These are phyloP conservation scores for Natrix natrix DNA, from an alignment of 2,797 vertebrate genomes.

Conservation along the genomic window DNA sequence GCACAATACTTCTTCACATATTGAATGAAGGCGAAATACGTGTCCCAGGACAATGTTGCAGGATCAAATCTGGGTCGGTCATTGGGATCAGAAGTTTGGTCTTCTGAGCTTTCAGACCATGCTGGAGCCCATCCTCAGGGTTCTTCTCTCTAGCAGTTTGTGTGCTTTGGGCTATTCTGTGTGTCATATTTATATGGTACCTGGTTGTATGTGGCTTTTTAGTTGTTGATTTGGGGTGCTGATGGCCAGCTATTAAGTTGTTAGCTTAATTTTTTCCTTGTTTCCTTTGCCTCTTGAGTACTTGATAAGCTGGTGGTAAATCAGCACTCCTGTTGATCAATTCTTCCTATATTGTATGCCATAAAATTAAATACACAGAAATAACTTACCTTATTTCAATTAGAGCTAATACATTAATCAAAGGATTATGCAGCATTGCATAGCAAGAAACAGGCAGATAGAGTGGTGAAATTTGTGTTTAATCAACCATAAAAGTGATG, in stretches of 20 bases:
- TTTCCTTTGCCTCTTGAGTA: background rate
- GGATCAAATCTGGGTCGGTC: background rate
- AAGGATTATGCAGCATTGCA: background rate
- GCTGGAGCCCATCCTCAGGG: background rate
- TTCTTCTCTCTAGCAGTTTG: background rate
- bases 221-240: background rate
- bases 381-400: background rate
- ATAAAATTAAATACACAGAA: conserved; percentile 20
- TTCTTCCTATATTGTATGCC: background rate
- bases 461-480: conserved; percentile 5
- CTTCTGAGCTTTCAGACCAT: background rate
- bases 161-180: background rate
- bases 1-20: background rate
- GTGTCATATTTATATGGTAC: background rate
- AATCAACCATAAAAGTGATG: conserved; percentile 18
- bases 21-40: background rate
- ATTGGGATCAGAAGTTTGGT: background rate
- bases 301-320: background rate
- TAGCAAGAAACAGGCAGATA: conserved; percentile 3
- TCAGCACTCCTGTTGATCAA: background rate
- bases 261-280: background rate
- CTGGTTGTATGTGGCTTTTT: background rate
- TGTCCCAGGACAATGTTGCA: background rate
- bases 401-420: background rate
- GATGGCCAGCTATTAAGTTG: background rate